These are phyloP conservation scores for Melanotus villosus DNA, from an alignment of 2,888 invertebrate species.

Conservation along the genomic window DNA sequence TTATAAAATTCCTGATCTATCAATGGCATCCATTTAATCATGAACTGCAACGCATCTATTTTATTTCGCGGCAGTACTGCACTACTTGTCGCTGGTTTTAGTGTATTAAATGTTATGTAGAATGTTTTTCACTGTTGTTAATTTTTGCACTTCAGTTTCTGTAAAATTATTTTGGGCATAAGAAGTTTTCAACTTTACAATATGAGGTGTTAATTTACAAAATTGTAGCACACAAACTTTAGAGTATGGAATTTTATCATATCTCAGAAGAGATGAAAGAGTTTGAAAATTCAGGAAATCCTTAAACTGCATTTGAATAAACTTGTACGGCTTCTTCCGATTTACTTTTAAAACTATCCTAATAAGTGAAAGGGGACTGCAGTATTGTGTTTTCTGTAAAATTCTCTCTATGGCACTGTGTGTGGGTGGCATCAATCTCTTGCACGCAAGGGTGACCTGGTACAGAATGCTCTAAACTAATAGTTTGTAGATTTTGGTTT, in stretches of 20 bases:
- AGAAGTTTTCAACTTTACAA: not conserved
- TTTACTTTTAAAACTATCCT: conserved; percentile 24
- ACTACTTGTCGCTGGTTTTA: not conserved
- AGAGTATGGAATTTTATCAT: conserved; percentile 17
- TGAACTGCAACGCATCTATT: not conserved
- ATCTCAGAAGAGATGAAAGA: not conserved
- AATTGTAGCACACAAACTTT: not conserved
- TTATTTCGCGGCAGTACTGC: not conserved
- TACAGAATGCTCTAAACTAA: conserved; percentile 52
- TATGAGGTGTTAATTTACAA: not conserved
- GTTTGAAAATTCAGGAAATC: conserved; percentile 9
- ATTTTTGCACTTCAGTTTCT: not conserved
- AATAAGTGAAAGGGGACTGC: conserved; percentile 29
- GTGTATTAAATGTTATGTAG: not conserved
- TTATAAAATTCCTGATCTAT: not conserved
- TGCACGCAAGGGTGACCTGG: conserved; percentile 53
- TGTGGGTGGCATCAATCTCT: conserved; percentile 49
- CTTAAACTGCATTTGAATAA: not conserved
- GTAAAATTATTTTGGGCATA: not conserved
- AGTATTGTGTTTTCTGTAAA: conserved; percentile 37
- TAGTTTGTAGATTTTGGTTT: conserved; percentile 18
- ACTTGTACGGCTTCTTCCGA: conserved; percentile 2
- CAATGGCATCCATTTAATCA: not conserved
- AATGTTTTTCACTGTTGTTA: not conserved
- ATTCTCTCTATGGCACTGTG: conserved; percentile 48